phyloP scores from a whole-genome alignment of 2,888 invertebrate species.

The Tinea semifulvella region DNA sequence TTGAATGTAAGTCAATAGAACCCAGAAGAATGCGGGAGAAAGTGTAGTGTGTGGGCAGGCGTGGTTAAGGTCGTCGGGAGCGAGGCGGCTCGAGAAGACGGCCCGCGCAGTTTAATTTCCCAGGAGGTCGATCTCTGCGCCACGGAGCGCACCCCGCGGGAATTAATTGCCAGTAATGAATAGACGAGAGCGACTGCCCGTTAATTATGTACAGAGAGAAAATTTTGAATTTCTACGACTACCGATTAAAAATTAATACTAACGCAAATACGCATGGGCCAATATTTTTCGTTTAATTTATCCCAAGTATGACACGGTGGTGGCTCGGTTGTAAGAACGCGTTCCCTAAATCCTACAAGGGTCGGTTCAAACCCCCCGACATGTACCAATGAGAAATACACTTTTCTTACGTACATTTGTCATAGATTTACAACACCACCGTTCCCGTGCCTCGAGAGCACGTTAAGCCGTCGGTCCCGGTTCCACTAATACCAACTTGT shows the following conservation, averaged over 20 bases:
- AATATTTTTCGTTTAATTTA: slow-evolving; percentile 19
- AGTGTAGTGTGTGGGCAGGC: slow-evolving; percentile 29
- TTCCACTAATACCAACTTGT: too few species aligned
- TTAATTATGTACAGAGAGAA: slow-evolving; percentile 46
- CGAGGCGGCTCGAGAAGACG: slow-evolving; percentile 43
- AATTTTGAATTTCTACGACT: slow-evolving; percentile 12
- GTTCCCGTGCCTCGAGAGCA: too few species aligned
- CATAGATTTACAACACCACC: too few species aligned
- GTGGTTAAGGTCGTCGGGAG: slow-evolving; percentile 32
- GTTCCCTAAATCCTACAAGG: too few species aligned
- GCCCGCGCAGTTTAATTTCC: slow-evolving; percentile 66
- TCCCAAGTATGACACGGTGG: too few species aligned
- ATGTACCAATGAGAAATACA: too few species aligned
- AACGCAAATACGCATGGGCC: slow-evolving; percentile 16
- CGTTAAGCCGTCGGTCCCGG: too few species aligned
- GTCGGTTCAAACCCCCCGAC: too few species aligned
- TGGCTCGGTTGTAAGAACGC: too few species aligned
- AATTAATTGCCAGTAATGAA: slow-evolving; percentile 67
- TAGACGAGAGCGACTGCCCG: slow-evolving; percentile 64
- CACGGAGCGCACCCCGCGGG: slow-evolving; percentile 62
- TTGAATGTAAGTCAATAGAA: too few species aligned
- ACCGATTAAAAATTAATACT: slow-evolving; percentile 16
- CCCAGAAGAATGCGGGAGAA: slow-evolving; percentile 50
- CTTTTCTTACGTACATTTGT: too few species aligned
- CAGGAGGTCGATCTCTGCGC: slow-evolving; percentile 66